A percentile compares a stretch with the other conserved stretches of the same genome.
phyloP scores from a whole-genome alignment of 2,797 vertebrate species.

The Myripristis jacobus region DNA sequence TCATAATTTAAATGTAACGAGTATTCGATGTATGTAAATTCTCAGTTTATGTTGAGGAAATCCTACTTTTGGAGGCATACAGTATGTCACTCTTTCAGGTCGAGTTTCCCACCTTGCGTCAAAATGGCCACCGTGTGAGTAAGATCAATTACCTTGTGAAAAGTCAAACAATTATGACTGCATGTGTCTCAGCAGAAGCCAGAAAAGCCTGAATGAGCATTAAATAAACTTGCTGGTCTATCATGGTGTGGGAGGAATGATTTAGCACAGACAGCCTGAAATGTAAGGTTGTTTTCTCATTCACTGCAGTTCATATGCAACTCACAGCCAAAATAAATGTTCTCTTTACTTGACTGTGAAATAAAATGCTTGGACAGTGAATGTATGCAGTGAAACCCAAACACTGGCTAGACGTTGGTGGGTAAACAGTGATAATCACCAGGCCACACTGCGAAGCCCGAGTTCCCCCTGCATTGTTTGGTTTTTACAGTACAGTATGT shows the following conservation, averaged over 20 bases:
- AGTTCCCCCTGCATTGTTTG: neutral
- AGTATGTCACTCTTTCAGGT: no score
- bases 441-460: neutral
- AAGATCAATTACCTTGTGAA: neutral
- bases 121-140: no score
- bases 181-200: neutral
- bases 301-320: slow-evolving; percentile 9
- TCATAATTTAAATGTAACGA: no score
- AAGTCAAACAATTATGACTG: neutral
- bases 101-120: no score
- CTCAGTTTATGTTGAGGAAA: no score
- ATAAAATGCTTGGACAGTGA: no score
- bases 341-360: neutral
- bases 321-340: neutral
- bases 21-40: no score
- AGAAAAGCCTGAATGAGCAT: neutral
- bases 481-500: neutral
- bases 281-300: neutral
- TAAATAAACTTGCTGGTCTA: neutral
- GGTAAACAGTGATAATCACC: neutral
- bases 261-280: no score
- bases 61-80: no score
- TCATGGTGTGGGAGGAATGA: neutral
- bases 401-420: no score
- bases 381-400: no score